Evolutionary conservation across 2,888 invertebrate genomes (phyloP).

Genomic region (Plagodis dolabraria): DNA sequence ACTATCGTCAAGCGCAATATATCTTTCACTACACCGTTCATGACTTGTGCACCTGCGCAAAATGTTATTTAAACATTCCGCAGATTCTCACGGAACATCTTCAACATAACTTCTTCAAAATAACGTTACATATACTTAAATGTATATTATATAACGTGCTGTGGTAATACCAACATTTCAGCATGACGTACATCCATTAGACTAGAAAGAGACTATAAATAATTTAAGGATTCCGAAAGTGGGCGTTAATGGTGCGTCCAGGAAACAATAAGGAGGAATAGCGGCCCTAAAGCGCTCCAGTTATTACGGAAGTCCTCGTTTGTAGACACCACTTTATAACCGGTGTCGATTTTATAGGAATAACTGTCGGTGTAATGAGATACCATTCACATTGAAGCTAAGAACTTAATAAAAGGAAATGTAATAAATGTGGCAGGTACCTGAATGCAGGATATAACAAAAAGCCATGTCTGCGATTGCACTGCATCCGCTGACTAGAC

Average conservation of each 20-base stretch:
- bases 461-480: conserved; percentile 16
- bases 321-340: conserved; percentile 23
- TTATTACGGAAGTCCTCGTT: conserved; percentile 33
- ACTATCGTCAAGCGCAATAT: conserved; percentile 4
- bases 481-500: conserved; percentile 16
- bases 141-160: conserved; percentile 7
- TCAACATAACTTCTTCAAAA: no score
- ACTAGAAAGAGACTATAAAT: conserved; percentile 37
- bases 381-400: background rate
- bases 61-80: conserved; percentile 67
- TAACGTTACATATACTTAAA: conserved; percentile 5
- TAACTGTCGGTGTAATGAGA: conserved; percentile 5
- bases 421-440: conserved; percentile 9
- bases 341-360: conserved; percentile 4
- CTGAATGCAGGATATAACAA: conserved; percentile 20
- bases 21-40: conserved; percentile 13
- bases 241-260: conserved; percentile 39
- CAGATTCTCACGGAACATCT: conserved; percentile 57
- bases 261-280: conserved; percentile 39
- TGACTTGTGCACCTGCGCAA: conserved; percentile 31
- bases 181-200: conserved; percentile 26
- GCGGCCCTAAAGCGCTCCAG: conserved; percentile 26
- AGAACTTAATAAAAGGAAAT: conserved; percentile 5
- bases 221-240: conserved; percentile 31
- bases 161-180: conserved; percentile 7